Evolutionary conservation across 2,113 vertebrate species (phyloP).

Genomic region (Mormyrus lacerda): DNA sequence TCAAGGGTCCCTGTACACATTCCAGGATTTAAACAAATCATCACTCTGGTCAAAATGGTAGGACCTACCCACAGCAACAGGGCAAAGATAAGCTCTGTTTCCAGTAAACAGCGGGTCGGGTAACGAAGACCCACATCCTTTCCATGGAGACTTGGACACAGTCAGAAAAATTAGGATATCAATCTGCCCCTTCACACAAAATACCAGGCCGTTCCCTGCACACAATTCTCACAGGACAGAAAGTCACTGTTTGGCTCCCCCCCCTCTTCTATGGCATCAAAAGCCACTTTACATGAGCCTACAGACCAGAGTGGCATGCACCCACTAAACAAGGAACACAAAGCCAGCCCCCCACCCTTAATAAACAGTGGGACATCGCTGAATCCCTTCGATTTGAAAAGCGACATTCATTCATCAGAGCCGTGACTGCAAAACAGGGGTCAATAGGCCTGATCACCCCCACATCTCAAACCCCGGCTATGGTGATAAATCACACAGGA

Average conservation of each 20-base stretch:
- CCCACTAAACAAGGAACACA: background rate
- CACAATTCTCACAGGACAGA: background rate
- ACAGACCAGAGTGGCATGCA: background rate
- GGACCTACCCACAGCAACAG: slow-evolving; percentile 6
- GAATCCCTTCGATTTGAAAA: background rate
- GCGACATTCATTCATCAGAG: background rate
- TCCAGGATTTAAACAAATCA: slow-evolving; percentile 18
- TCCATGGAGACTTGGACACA: slow-evolving; percentile 18
- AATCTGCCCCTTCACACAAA: slow-evolving; percentile 1
- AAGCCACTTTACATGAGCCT: background rate
- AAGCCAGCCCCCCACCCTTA: background rate
- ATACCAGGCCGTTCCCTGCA: background rate
- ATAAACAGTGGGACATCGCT: slow-evolving; percentile 15
- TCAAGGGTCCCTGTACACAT: slow-evolving; percentile 31
- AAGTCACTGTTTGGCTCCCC: background rate
- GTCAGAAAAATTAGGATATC: slow-evolving; percentile 26
- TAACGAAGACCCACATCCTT: background rate
- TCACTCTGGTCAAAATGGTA: slow-evolving; percentile 16
- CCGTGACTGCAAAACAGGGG: background rate
- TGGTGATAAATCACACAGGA: slow-evolving; percentile 13
- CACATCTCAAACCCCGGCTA: background rate
- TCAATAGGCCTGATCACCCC: background rate
- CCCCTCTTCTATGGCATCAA: background rate
- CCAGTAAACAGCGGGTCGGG: slow-evolving; percentile 16
- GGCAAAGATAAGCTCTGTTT: slow-evolving; percentile 23